These are phyloP conservation scores for Nineta flava DNA, from an alignment of 2,888 invertebrate species.

Conservation along the genomic window DNA sequence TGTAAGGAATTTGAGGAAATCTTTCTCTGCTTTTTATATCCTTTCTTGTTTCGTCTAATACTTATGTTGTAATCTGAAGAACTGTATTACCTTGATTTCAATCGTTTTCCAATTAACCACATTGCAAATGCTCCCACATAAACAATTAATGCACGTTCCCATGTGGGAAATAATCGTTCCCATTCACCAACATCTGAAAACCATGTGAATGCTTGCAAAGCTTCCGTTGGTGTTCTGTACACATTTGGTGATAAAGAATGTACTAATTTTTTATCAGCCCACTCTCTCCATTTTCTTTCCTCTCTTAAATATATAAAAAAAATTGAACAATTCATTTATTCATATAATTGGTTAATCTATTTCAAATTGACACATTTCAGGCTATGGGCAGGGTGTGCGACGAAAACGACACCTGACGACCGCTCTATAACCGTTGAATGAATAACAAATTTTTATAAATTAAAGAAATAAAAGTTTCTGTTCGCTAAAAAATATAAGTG, in stretches of 20 bases:
- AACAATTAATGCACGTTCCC: slow-evolving; percentile 76
- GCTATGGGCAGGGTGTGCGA: too few species aligned
- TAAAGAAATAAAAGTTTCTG: too few species aligned
- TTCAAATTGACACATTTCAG: too few species aligned
- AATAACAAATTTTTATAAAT: too few species aligned
- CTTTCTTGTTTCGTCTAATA: too few species aligned
- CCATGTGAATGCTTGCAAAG: slow-evolving; percentile 84
- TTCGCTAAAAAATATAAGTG: too few species aligned
- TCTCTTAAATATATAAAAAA: too few species aligned
- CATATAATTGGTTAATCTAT: not conserved
- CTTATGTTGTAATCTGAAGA: too few species aligned
- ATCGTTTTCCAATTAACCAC: slow-evolving; percentile 78
- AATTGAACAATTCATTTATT: slow-evolving; percentile 14
- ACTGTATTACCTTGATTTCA: slow-evolving; percentile 76
- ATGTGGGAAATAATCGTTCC: slow-evolving; percentile 71
- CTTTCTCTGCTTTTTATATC: too few species aligned
- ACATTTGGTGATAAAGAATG: slow-evolving; percentile 94
- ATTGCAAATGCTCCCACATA: slow-evolving; percentile 88
- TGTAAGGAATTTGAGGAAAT: too few species aligned
- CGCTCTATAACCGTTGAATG: too few species aligned
- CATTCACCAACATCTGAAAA: slow-evolving; percentile 88
- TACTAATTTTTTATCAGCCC: slow-evolving; percentile 84
- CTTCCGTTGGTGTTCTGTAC: slow-evolving; percentile 71
- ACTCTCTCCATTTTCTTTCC: slow-evolving; percentile 88
- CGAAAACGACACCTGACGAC: too few species aligned